Evolutionary conservation across 2,888 invertebrate species (phyloP).

Genomic region (Piscicola geometra): DNA sequence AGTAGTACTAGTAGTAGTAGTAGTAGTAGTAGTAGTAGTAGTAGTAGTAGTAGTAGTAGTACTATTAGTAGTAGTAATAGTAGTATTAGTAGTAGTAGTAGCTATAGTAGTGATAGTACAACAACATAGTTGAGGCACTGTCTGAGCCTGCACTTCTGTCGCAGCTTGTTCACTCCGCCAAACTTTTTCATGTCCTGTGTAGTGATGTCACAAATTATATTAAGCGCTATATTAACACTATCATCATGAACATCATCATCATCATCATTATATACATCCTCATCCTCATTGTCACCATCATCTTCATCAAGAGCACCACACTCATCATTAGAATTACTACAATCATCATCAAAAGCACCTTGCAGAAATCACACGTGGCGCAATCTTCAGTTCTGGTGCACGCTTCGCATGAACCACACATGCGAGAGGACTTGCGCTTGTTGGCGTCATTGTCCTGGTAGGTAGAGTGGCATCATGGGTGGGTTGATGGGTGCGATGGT

Average conservation of each 20-base stretch:
- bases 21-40: too few relatives aligned
- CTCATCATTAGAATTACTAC: too few relatives aligned
- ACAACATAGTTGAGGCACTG: slow-evolving; percentile 55
- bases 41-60: too few relatives aligned
- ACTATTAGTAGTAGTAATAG: background rate
- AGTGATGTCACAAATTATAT: background rate
- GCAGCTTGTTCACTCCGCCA: slow-evolving; percentile 58
- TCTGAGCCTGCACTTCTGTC: slow-evolving; percentile 57
- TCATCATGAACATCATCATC: background rate
- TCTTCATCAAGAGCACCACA: too few relatives aligned
- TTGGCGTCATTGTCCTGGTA: slow-evolving; percentile 30
- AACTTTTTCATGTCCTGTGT: slow-evolving; percentile 60
- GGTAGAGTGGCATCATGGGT: too few relatives aligned
- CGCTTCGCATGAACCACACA: slow-evolving; percentile 73
- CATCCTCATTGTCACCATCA: too few relatives aligned
- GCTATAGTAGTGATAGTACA: slow-evolving; percentile 9
- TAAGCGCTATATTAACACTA: background rate
- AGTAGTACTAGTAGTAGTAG: too few relatives aligned
- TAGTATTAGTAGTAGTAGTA: background rate
- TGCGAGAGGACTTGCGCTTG: slow-evolving; percentile 49
- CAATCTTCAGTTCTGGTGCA: slow-evolving; percentile 69
- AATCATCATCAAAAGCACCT: slow-evolving; percentile 49
- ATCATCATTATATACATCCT: too few relatives aligned
- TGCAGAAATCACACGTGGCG: slow-evolving; percentile 65
- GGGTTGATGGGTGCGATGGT: too few relatives aligned